Evolutionary conservation across 2,113 vertebrate genomes (phyloP), one percentile per base, ranked within the genome.

Genomic region (Ptyas mucosa): DNA sequence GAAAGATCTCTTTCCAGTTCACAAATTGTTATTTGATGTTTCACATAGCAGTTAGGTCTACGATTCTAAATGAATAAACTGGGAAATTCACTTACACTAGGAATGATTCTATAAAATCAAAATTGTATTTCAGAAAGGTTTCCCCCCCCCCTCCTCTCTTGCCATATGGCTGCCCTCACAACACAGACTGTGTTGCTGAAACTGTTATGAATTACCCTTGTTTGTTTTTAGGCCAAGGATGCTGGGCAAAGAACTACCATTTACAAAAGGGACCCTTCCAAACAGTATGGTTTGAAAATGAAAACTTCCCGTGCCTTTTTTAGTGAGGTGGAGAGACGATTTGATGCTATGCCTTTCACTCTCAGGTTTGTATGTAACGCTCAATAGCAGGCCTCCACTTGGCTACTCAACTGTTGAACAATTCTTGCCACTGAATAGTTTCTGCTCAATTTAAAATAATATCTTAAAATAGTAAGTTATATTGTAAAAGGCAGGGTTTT

Each of bases 271-370:
- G 99, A 99, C 97, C 99, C 99, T 85, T 98, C 98, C 97, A 99
- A 99, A 96, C 98, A 99, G 94, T 99, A 99, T 8, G 99, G 99
- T 91, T 94, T 99, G 95, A 99, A 99, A 97, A 99, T 99, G 99
- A 99, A 99, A 98, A 99, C 99, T 39, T 99, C 99, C 75, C 98
- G 99, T 95, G 98, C 98, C 89, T 99, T 99, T 97, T 99, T 99
- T 97, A 99, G 99, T 54, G 99, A 99, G 97, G 98, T 99, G 95
- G 99, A 99, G 97, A 97, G 98, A 94, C 98, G 99, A 94, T 99
- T 99, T 29, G 98, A 99, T 94, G 98, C 98, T 55, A 99, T 99
- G 99, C 99, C 99, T 1, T 99, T 99, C 95, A 99, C 99, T 95
- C 98, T 99, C 93, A 98, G 99, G 99, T 99, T 81, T 81, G 75